These are phyloP conservation scores for Melanostoma mellinum DNA, from an alignment of 2,888 invertebrate species.

Conservation along the genomic window DNA sequence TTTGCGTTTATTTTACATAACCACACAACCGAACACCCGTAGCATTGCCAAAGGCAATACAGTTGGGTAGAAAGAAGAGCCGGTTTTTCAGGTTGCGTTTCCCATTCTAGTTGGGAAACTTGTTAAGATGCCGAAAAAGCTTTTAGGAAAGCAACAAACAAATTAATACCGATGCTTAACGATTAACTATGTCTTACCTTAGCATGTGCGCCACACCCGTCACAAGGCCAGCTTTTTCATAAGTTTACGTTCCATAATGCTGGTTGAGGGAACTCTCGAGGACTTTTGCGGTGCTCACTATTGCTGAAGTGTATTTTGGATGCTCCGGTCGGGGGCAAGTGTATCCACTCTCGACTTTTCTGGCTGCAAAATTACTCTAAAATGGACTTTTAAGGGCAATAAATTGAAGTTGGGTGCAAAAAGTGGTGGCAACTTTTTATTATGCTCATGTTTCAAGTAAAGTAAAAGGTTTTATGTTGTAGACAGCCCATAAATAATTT, in stretches of 20 bases:
- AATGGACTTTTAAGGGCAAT: slow-evolving; percentile 72
- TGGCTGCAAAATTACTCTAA: slow-evolving; percentile 67
- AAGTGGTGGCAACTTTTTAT: slow-evolving; percentile 71
- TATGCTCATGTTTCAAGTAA: slow-evolving; percentile 69
- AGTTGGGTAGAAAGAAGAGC: slow-evolving; percentile 23
- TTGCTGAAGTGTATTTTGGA: not conserved
- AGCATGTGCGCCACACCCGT: slow-evolving; percentile 20
- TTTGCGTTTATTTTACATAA: slow-evolving; percentile 63
- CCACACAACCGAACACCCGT: slow-evolving; percentile 36
- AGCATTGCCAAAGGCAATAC: slow-evolving; percentile 3
- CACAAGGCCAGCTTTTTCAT: slow-evolving; percentile 52
- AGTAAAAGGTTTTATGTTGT: slow-evolving; percentile 72
- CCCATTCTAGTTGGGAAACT: slow-evolving; percentile 35
- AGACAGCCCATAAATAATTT: slow-evolving; percentile 73
- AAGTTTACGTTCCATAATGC: slow-evolving; percentile 59
- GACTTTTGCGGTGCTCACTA: slow-evolving; percentile 10
- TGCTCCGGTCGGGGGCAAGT: slow-evolving; percentile 26
- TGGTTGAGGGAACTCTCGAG: slow-evolving; percentile 34
- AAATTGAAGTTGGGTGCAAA: slow-evolving; percentile 71
- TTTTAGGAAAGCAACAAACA: slow-evolving; percentile 48
- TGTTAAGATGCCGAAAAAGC: slow-evolving; percentile 49
- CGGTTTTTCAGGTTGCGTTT: slow-evolving; percentile 44
- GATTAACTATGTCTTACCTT: slow-evolving; percentile 52
- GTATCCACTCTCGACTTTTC: slow-evolving; percentile 44
- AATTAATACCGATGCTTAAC: slow-evolving; percentile 59